Evolutionary conservation across 1,140 invertebrate species (phyloP).

Genomic region (Macrocentrus cingulum): DNA sequence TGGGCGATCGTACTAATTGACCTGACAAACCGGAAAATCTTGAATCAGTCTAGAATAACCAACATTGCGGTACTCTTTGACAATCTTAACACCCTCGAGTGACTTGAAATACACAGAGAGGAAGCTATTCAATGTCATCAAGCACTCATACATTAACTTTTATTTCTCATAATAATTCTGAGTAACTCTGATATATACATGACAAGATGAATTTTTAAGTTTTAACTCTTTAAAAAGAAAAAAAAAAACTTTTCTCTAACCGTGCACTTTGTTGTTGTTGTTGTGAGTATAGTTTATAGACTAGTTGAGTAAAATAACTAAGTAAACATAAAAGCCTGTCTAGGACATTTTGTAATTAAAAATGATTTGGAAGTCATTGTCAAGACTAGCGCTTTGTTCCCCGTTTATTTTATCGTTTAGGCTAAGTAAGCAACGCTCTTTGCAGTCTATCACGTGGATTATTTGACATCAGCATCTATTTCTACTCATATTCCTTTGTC

Average conservation of each 20-base stretch:
- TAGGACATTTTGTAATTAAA: constrained; percentile 9
- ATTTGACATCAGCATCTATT: background rate
- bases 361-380: background rate
- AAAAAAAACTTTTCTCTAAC: too few relatives aligned
- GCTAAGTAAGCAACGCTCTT: background rate
- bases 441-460: background rate
- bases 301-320: too few relatives aligned
- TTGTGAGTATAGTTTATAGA: too few relatives aligned
- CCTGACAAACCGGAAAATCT: constrained; percentile 26
- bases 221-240: too few relatives aligned
- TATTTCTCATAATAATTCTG: too few relatives aligned
- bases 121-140: background rate
- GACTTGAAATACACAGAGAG: background rate
- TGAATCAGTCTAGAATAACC: constrained; percentile 10
- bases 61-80: constrained; percentile 28
- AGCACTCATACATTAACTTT: too few relatives aligned
- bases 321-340: background rate
- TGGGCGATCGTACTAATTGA: constrained; percentile 23
- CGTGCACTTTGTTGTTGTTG: too few relatives aligned
- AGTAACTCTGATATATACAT: too few relatives aligned
- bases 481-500: background rate
- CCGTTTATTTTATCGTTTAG: background rate
- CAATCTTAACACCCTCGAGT: constrained; percentile 15
- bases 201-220: too few relatives aligned
- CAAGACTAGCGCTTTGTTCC: too few relatives aligned